These are phyloP conservation scores for Lerista edwardsae DNA, from an alignment of 2,797 vertebrate species.

Conservation along the genomic window DNA sequence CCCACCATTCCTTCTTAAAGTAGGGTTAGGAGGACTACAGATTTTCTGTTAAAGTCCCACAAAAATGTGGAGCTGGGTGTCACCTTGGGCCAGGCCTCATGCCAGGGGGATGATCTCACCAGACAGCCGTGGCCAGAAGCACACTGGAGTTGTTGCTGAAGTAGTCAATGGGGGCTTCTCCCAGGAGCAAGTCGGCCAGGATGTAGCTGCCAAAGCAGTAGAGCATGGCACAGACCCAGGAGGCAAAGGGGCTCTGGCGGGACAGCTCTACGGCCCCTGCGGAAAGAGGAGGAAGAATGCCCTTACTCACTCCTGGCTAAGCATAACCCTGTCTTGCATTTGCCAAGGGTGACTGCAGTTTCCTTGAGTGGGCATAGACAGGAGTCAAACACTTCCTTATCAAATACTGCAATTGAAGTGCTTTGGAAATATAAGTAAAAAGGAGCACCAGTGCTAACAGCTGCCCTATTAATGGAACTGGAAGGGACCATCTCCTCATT, in stretches of 20 bases:
- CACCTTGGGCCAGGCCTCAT: background rate
- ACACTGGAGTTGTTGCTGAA: conserved; percentile 96
- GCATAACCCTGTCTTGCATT: too few species aligned
- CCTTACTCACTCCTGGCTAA: background rate
- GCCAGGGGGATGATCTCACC: conserved; percentile 79
- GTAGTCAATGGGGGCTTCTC: conserved; percentile 87
- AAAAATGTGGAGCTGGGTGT: background rate
- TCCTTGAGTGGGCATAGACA: too few species aligned
- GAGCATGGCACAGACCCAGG: conserved; percentile 98
- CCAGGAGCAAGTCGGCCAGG: conserved; percentile 91
- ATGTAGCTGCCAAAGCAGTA: conserved; percentile 98
- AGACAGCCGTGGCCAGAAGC: conserved; percentile 93
- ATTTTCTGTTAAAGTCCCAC: background rate
- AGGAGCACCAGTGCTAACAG: too few species aligned
- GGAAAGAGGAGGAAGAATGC: background rate
- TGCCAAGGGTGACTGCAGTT: too few species aligned
- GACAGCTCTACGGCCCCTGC: conserved; percentile 88
- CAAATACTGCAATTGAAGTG: too few species aligned
- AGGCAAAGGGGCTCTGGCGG: conserved; percentile 89
- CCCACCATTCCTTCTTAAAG: background rate
- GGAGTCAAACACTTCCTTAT: too few species aligned
- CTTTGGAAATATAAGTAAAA: too few species aligned
- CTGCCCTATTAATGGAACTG: too few species aligned
- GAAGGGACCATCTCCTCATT: too few species aligned
- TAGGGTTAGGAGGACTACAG: background rate